Evolutionary conservation across 2,113 vertebrate species (phyloP).

Genomic region (Syngnathus typhle): DNA sequence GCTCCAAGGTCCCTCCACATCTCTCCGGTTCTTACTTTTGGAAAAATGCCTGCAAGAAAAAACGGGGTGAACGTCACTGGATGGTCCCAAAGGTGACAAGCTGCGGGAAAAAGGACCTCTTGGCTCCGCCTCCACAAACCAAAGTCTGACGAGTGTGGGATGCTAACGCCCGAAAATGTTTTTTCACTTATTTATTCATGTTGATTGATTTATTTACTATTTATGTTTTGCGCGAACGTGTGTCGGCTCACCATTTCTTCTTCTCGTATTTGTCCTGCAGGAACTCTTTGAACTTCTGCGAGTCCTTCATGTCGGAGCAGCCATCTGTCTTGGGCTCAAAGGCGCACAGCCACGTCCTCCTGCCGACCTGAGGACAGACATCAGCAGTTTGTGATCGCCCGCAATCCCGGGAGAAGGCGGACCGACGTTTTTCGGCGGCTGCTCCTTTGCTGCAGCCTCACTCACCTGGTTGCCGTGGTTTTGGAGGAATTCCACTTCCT

Average conservation of each 20-base stretch:
- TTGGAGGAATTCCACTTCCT: conserved; percentile 86
- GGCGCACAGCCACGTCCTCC: conserved; percentile 82
- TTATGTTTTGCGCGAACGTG: no score
- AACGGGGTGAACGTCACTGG: not conserved
- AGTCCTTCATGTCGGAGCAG: conserved; percentile 80
- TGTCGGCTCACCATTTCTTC: conserved; percentile 79
- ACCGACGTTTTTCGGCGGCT: conserved; percentile 13
- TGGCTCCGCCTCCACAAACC: no score
- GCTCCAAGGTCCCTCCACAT: conserved; percentile 66
- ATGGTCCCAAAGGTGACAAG: no score
- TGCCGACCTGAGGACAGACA: conserved; percentile 69
- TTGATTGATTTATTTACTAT: no score
- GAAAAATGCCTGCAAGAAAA: conserved; percentile 76
- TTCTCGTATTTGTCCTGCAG: conserved; percentile 90
- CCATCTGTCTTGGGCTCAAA: conserved; percentile 80
- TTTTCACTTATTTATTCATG: no score
- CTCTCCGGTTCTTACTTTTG: conserved; percentile 73
- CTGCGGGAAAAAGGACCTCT: no score
- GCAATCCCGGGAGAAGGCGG: conserved; percentile 15
- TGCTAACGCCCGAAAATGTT: no score
- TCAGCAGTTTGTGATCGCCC: conserved; percentile 9
- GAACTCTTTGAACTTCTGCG: conserved; percentile 87
- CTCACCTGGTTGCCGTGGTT: conserved; percentile 88
- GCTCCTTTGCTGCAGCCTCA: conserved; percentile 3
- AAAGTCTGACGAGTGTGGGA: no score